Conservation (phyloP, 2,888 invertebrate genomes). For the Elysia crispata region DNA sequence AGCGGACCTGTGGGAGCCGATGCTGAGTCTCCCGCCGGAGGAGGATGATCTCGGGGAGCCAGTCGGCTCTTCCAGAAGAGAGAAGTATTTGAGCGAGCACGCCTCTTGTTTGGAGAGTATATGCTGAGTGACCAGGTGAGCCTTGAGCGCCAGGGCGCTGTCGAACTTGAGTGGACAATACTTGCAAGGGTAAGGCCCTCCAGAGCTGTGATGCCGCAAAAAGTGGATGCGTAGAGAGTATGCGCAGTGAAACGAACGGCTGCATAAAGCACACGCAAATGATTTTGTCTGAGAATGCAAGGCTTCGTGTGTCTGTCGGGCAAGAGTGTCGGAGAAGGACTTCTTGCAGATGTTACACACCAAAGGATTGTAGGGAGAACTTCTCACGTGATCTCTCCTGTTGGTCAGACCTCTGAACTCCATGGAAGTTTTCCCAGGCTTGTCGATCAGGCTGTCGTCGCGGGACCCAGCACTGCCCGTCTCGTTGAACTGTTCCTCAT, state of each 20-base stretch:
- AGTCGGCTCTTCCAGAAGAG: conserved; percentile 22
- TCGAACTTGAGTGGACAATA: conserved; percentile 54
- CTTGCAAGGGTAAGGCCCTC: conserved; percentile 66
- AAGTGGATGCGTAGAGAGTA: conserved; percentile 65
- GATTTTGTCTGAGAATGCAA: conserved; percentile 42
- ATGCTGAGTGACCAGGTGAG: conserved; percentile 36
- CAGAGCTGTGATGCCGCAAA: conserved; percentile 59
- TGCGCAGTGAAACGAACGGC: conserved; percentile 42
- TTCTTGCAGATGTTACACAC: conserved; percentile 38
- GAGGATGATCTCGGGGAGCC: neutral
- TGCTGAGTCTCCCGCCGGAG: neutral
- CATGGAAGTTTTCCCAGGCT: neutral
- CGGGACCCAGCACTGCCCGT: conserved; percentile 4
- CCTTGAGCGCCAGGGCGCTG: conserved; percentile 21
- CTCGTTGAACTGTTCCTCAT: conserved; percentile 47
- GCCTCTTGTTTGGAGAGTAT: conserved; percentile 41
- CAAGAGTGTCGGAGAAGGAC: conserved; percentile 21
- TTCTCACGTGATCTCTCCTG: neutral
- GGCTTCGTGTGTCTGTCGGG: conserved; percentile 43
- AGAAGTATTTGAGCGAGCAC: conserved; percentile 43
- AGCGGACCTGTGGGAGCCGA: conserved; percentile 10
- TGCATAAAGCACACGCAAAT: conserved; percentile 34
- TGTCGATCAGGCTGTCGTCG: neutral
- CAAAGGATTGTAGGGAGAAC: neutral
- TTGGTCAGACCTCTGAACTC: neutral